A percentile compares a stretch with the other conserved stretches of the same genome.
These are phyloP conservation scores for Platorchestia sp. DNA, from an alignment of 1,140 invertebrate genomes.

Conservation along the genomic window DNA sequence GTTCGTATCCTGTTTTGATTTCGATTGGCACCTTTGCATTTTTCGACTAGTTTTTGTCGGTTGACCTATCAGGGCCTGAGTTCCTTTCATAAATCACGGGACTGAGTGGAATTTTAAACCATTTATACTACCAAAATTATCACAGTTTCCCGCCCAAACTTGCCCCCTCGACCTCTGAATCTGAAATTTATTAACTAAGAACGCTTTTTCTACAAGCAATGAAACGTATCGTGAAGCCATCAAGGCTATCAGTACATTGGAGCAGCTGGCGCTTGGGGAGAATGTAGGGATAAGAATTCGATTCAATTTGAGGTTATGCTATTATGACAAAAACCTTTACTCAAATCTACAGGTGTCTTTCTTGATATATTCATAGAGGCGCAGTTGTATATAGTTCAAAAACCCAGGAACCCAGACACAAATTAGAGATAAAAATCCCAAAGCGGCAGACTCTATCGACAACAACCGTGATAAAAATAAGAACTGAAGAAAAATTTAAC, in stretches of 20 bases:
- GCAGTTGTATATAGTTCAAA: too few species aligned
- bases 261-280: not conserved
- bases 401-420: too few species aligned
- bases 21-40: not conserved
- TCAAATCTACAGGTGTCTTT: too few species aligned
- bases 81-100: not conserved
- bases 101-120: not conserved
- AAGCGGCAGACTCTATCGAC: too few species aligned
- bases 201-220: not conserved
- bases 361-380: too few species aligned
- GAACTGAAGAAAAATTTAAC: too few species aligned
- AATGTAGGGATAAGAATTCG: not conserved
- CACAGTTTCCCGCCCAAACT: not conserved
- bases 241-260: not conserved
- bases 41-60: not conserved
- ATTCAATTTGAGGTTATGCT: too few species aligned
- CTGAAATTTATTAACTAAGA: not conserved
- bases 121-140: not conserved
- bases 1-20: not conserved
- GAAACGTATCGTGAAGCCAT: not conserved
- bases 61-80: not conserved
- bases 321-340: too few species aligned
- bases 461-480: too few species aligned
- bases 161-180: not conserved
- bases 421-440: too few species aligned